A percentile compares a stretch with the other conserved stretches of the same genome.
phyloP scores from a whole-genome alignment of 2,113 vertebrate species.

The Trematomus loennbergii region DNA sequence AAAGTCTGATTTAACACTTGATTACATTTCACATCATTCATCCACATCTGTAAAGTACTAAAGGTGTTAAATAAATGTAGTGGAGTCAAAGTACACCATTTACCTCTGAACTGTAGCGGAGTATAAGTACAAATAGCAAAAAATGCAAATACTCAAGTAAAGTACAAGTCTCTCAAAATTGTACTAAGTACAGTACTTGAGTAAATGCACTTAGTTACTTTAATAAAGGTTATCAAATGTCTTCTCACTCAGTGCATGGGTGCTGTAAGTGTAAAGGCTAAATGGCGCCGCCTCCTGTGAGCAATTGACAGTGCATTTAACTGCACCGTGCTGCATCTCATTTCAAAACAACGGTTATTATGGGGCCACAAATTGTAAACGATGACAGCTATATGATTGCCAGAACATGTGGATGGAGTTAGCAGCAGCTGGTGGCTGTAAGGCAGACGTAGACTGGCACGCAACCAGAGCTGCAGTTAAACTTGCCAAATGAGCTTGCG shows the following conservation, averaged over 20 bases:
- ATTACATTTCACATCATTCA: no score
- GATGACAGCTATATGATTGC: constrained; percentile 54
- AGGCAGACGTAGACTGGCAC: constrained; percentile 45
- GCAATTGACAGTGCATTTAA: constrained; percentile 13
- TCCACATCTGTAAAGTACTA: no score
- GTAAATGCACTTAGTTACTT: no score
- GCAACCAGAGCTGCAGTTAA: constrained; percentile 33
- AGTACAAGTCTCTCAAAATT: no score
- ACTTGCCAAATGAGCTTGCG: constrained; percentile 50
- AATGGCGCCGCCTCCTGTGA: constrained; percentile 71
- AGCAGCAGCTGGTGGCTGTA: constrained; percentile 64
- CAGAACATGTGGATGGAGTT: constrained; percentile 69
- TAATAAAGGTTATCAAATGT: no score
- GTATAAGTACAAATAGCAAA: no score
- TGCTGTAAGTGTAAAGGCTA: constrained; percentile 5
- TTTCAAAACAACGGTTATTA: constrained; percentile 46
- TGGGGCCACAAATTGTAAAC: constrained; percentile 50
- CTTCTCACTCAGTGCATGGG: neutral
- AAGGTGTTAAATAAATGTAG: no score
- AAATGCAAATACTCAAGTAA: no score
- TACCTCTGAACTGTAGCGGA: no score
- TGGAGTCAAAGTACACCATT: no score
- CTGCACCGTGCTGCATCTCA: constrained; percentile 24
- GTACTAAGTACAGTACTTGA: no score
- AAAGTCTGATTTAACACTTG: no score